phyloP scores from a whole-genome alignment of 2,113 vertebrate genomes.

The Trinectes maculatus region DNA sequence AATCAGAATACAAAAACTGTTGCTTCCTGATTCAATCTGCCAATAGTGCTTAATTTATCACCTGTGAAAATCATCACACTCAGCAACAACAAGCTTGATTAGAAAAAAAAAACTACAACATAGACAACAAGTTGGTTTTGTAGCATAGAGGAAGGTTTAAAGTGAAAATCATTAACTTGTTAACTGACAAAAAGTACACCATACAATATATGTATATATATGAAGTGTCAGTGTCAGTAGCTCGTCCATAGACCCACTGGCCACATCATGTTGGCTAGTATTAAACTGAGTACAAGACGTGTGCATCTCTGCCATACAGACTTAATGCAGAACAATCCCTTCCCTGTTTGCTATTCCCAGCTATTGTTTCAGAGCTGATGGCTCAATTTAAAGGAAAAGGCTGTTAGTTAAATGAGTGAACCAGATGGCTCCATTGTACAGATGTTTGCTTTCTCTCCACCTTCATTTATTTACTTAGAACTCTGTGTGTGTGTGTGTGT shows the following conservation, averaged over 20 bases:
- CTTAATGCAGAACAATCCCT: conserved; percentile 2
- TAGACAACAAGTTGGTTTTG: neutral
- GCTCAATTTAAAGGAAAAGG: conserved; percentile 31
- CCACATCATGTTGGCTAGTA: too few relatives aligned
- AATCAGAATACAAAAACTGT: too few relatives aligned
- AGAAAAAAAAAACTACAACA: neutral
- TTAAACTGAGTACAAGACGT: neutral
- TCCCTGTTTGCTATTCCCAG: conserved; percentile 14
- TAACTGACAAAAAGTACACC: too few relatives aligned
- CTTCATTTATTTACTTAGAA: conserved; percentile 28
- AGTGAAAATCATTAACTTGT: neutral
- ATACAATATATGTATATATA: neutral
- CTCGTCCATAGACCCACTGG: too few relatives aligned
- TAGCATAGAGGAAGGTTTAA: neutral
- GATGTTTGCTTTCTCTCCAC: conserved; percentile 39
- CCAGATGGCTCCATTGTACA: conserved; percentile 1
- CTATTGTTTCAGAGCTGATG: conserved; percentile 33
- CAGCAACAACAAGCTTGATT: neutral
- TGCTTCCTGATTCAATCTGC: too few relatives aligned
- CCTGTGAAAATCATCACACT: neutral
- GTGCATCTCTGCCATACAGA: conserved; percentile 3
- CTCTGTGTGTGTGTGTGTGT: too few relatives aligned
- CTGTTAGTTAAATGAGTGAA: conserved; percentile 11
- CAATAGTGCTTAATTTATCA: neutral
- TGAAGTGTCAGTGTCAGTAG: too few relatives aligned